A percentile compares a stretch with the other conserved stretches of the same genome.
Conservation (phyloP, 2,888 invertebrate genomes). For the Scotopteryx bipunctaria region DNA sequence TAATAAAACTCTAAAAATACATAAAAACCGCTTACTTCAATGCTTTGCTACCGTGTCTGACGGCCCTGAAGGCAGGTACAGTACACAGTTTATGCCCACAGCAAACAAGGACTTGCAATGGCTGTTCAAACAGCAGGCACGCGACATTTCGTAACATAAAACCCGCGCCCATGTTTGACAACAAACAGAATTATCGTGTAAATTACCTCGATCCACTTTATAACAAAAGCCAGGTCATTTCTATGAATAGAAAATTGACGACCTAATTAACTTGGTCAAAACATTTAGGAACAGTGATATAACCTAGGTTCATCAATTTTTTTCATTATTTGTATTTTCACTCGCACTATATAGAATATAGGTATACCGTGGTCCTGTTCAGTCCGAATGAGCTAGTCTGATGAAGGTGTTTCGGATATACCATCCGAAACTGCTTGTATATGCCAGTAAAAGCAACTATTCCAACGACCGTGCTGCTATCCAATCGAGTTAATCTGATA, state of each 20-base stretch:
- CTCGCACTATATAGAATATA: too few species aligned
- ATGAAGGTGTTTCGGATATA: too few species aligned
- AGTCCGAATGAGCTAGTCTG: too few species aligned
- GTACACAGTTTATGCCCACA: not conserved
- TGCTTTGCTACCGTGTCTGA: not conserved
- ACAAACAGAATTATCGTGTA: constrained; percentile 28
- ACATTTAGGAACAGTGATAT: too few species aligned
- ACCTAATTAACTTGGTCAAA: not conserved
- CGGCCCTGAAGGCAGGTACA: not conserved
- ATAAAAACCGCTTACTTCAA: not conserved
- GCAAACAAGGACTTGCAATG: constrained; percentile 2
- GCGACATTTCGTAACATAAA: constrained; percentile 30
- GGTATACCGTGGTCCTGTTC: too few species aligned
- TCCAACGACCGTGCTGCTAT: too few species aligned
- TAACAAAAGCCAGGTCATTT: constrained; percentile 31
- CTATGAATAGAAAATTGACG: constrained; percentile 16
- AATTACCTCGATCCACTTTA: constrained; percentile 35
- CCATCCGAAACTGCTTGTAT: too few species aligned
- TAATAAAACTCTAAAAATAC: too few species aligned
- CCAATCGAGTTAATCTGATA: not conserved
- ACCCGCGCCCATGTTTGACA: constrained; percentile 33
- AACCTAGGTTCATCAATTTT: too few species aligned
- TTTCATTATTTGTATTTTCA: too few species aligned
- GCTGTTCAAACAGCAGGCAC: constrained; percentile 18
- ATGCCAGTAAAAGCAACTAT: too few species aligned